Base-by-base conservation (phyloP, 92 coral and sea anemone species). In the Porites rus region DNA sequence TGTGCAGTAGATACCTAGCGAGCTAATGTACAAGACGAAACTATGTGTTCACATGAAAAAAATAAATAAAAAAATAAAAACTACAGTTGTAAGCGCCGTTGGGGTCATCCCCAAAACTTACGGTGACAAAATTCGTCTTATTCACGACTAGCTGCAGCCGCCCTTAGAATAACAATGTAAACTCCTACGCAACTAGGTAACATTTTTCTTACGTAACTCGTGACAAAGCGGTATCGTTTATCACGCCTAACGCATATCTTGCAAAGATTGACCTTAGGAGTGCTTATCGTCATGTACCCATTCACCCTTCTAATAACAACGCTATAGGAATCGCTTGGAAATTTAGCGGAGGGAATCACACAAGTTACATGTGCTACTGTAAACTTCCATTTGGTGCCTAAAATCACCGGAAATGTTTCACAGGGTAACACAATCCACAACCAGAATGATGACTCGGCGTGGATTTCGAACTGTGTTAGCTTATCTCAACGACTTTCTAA, bases 31-130 rank as follows among this genome's bases (percentile, higher is more conserved):
- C 16, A 17, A 6, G 65, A 61, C 65, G 65, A 17, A 11, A 11
- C 14, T 58, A 0, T 11, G 63, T 58, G 63, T 2, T 16, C 17
- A 64, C 8, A 8, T 5, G 0, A 8, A 19, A 64, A 64, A 21
- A n/a, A n/a, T n/a, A n/a, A n/a, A n/a, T n/a, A n/a, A n/a, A n/a
- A n/a, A n/a, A n/a, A n/a, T n/a, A n/a, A 24, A 24, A 24, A 65
- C 87, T 7, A 80, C 87, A 6, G 54, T 82, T 7, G 84, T 82
- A 5, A 88, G 92, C 52, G 84, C 79, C 11, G 69, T 88, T 58
- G 88, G 84, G 52, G 88, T 72, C 17, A 65, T 88, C 68, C 91
- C 88, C 18, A 88, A 88, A 74, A 88, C 91, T 7, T 62, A 88
- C 65, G 24, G 72, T 13, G 31, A 20, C 69, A 73, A 88, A 54